phyloP scores from a whole-genome alignment of 2,888 invertebrate genomes.

The Cryptocheilus praepositus region DNA sequence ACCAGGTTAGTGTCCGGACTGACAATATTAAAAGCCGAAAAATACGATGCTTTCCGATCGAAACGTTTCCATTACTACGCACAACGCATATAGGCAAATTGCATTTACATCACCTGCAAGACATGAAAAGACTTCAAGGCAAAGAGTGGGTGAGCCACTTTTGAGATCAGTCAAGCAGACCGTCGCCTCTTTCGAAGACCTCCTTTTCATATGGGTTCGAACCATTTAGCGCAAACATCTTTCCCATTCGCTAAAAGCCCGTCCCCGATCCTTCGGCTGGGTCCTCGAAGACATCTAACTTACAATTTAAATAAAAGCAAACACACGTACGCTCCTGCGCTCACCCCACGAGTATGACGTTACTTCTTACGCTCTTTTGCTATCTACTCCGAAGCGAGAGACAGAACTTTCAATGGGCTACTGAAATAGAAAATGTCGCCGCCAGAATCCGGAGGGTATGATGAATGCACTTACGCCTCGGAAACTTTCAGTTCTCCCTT shows the following conservation, averaged over 20 bases:
- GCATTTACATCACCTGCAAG: too few relatives aligned
- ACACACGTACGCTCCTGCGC: constrained; percentile 63
- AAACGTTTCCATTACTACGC: too few relatives aligned
- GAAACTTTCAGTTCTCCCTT: constrained; percentile 41
- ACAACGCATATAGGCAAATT: too few relatives aligned
- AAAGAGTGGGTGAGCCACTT: constrained; percentile 50
- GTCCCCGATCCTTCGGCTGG: constrained; percentile 30
- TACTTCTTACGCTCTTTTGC: constrained; percentile 45
- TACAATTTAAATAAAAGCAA: constrained; percentile 75
- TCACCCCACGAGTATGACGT: constrained; percentile 33
- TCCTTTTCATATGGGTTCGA: constrained; percentile 72
- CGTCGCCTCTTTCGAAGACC: constrained; percentile 24
- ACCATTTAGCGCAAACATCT: constrained; percentile 73
- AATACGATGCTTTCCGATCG: too few relatives aligned
- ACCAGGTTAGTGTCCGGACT: too few relatives aligned
- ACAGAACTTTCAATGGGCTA: constrained; percentile 54
- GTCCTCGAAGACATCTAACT: constrained; percentile 66
- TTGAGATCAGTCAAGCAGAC: constrained; percentile 50
- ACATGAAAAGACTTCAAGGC: neutral
- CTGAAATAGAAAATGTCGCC: constrained; percentile 46
- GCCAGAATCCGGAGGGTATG: constrained; percentile 54
- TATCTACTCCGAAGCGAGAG: constrained; percentile 38
- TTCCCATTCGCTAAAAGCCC: constrained; percentile 68
- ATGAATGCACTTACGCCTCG: constrained; percentile 51
- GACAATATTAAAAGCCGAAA: too few relatives aligned